A percentile compares a stretch with the other conserved stretches of the same genome.
Conservation (phyloP, 2,888 invertebrate genomes). For the Cacoxenus indagator region DNA sequence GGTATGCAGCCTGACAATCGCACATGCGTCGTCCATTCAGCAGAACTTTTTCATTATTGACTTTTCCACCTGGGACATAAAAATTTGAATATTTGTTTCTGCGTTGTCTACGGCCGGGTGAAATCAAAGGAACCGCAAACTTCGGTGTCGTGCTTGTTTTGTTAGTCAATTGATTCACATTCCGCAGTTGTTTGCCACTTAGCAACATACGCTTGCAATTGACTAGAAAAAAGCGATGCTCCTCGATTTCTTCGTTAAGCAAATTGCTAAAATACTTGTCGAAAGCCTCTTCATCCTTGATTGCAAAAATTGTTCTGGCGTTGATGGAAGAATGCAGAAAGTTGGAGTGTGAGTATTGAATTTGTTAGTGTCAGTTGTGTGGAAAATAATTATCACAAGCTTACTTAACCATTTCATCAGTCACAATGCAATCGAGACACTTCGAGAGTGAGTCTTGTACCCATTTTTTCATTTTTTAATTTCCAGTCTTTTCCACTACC, state of each 20-base stretch:
- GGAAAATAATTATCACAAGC: background rate
- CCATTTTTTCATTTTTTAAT: conserved; percentile 83
- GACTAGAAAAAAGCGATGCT: conserved; percentile 78
- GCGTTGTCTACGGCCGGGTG: conserved; percentile 71
- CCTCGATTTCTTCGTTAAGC: conserved; percentile 77
- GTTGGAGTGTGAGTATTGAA: background rate
- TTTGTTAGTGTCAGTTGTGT: too few species aligned
- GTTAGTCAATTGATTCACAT: conserved; percentile 1
- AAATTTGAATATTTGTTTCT: conserved; percentile 82
- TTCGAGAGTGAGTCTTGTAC: conserved; percentile 76
- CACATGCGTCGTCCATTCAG: conserved; percentile 86
- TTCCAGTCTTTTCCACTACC: too few species aligned
- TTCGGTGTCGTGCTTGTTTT: conserved; percentile 24
- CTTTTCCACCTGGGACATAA: conserved; percentile 79
- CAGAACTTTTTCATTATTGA: conserved; percentile 73
- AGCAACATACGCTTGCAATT: conserved; percentile 75
- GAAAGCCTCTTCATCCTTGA: conserved; percentile 80
- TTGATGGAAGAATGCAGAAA: background rate
- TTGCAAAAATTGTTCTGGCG: conserved; percentile 79
- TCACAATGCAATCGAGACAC: conserved; percentile 77
- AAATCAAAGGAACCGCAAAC: conserved; percentile 32
- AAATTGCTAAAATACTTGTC: conserved; percentile 84
- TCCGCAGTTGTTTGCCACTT: conserved; percentile 63
- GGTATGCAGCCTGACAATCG: conserved; percentile 92
- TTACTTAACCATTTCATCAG: background rate